Evolutionary conservation across 1,140 invertebrate species (phyloP), one percentile per base, ranked within the genome.

Genomic region (Aphelinus certus): DNA sequence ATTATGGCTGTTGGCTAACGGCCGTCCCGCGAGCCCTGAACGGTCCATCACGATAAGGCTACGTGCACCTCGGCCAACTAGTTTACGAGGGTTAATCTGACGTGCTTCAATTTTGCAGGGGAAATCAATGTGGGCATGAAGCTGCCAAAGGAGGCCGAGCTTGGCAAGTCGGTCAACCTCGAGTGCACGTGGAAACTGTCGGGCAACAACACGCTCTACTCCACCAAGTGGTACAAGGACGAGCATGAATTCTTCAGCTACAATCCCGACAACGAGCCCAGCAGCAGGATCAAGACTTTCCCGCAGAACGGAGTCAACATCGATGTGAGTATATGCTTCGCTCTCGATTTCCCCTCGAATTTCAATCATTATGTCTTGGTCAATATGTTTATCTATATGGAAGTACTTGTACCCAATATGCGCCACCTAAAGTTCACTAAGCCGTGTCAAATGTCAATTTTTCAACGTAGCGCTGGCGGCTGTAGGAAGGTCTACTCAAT

Each of bases 221-320:
- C 93, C 0, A 92, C 95, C 75, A 95, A 94, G 85, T 95, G 93
- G 94, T 94, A 94, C 85, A 94, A 94, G 81, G 92, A 94, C 75
- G 90, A 90, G 56, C 86, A 90, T 75, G 92, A 95, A 83, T 94
- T 95, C 86, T 95, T 92, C 84, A 89, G 92, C 69, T 94, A 91
- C 79, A 85, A 91, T 48, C 91, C 91, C 0, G 91, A 91, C 57
- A 91, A 92, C 78, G 86, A 88, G 64, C 92, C 91, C 0, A 91
- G 91, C 61, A 90, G 92, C 78, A 86, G 88, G 62, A 92, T 91
- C 0, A 89, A 86, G 53, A 91, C 89, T n/a, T 89, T 90, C 76
- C 82, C 88, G 0, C 87, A 90, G 61, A 87, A 88, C 1, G 91
- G 91, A 42, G 89, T 92, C 56, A 87, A 89, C 58, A 88, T 92